Conservation (phyloP, 2,797 vertebrate genomes). For the Tauraco hartlaubi region DNA sequence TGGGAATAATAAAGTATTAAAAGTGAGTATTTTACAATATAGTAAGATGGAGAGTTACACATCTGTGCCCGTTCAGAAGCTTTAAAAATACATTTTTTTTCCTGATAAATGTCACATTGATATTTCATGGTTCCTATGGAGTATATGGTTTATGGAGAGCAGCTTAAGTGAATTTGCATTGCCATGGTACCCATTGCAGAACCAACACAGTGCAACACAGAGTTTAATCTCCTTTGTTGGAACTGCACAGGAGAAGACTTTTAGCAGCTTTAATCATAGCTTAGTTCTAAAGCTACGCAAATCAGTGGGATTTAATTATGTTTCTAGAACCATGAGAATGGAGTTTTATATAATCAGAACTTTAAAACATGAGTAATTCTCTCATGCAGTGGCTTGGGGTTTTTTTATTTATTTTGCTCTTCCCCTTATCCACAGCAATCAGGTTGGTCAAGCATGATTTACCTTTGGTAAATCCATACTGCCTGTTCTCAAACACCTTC, state of each 20-base stretch:
- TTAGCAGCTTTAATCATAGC: conserved; percentile 10
- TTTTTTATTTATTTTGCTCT: background rate
- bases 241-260: background rate
- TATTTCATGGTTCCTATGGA: conserved; percentile 22
- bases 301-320: background rate
- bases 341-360: background rate
- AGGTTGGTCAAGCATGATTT: background rate
- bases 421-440: background rate
- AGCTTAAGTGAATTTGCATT: conserved; percentile 36
- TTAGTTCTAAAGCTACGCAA: conserved; percentile 34
- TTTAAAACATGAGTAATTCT: background rate
- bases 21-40: background rate
- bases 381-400: background rate
- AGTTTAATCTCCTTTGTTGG: conserved; percentile 30
- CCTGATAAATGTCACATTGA: conserved; percentile 15
- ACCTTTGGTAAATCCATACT: background rate
- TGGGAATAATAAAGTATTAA: background rate
- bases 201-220: background rate
- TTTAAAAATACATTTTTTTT: background rate
- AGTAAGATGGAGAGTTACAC: background rate
- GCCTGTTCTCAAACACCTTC: background rate
- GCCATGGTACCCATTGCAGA: background rate
- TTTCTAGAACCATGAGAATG: background rate
- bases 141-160: background rate
- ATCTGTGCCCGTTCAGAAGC: background rate